Percentiles rank a stretch among this genome's conserved stretches.
Evolutionary conservation across 2,888 invertebrate species (phyloP).

Genomic region (Emmelina monodactyla): DNA sequence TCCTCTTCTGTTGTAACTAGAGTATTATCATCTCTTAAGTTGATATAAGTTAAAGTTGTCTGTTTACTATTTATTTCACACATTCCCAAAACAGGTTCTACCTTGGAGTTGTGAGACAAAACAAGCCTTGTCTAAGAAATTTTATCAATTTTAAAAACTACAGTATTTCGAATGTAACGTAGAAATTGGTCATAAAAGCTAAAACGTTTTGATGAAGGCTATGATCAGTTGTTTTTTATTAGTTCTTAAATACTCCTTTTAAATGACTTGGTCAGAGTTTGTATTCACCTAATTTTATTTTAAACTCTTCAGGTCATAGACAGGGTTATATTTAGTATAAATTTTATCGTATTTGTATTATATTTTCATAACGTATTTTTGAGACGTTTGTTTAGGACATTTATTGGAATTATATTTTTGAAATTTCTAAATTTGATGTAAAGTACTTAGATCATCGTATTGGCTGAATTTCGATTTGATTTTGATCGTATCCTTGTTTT

Average conservation of each 20-base stretch:
- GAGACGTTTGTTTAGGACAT: conserved; percentile 62
- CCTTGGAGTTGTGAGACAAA: conserved; percentile 43
- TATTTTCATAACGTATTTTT: conserved; percentile 66
- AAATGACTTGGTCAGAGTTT: conserved; percentile 59
- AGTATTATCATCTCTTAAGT: too few relatives aligned
- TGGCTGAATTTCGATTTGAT: conserved; percentile 27
- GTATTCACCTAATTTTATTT: conserved; percentile 42
- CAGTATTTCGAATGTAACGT: conserved; percentile 3
- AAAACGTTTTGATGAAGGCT: conserved; percentile 4
- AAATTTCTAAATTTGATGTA: conserved; percentile 58
- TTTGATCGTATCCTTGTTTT: conserved; percentile 12
- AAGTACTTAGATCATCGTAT: conserved; percentile 46
- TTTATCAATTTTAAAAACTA: conserved; percentile 19
- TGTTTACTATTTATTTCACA: neutral
- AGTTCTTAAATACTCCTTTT: conserved; percentile 31
- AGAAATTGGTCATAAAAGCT: neutral
- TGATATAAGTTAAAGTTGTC: too few relatives aligned
- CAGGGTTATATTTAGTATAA: conserved; percentile 67
- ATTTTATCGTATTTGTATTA: conserved; percentile 66
- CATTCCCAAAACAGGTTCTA: conserved; percentile 30
- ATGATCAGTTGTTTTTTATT: conserved; percentile 16
- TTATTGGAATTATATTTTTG: conserved; percentile 64
- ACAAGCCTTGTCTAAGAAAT: conserved; percentile 42
- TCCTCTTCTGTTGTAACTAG: neutral
- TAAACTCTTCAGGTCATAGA: conserved; percentile 66